Percentiles rank a stretch among this genome's conserved stretches.
Evolutionary conservation across 1,140 invertebrate genomes (phyloP).

Genomic region (Phthorimaea operculella): DNA sequence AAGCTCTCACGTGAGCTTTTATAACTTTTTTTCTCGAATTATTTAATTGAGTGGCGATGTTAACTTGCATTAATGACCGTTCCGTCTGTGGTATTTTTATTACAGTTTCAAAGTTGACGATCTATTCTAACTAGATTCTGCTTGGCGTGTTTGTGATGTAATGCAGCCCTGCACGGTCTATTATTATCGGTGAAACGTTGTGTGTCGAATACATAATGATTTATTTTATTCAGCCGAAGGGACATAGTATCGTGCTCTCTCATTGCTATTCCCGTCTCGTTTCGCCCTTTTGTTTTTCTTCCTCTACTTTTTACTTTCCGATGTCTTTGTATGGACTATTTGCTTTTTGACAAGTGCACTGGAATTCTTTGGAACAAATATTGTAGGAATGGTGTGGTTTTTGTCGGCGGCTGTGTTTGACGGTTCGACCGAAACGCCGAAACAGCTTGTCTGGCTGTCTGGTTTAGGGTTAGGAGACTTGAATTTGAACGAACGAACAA

Average conservation of each 20-base stretch:
- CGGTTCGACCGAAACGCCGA: not conserved
- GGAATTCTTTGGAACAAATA: slow-evolving; percentile 49
- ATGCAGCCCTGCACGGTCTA: slow-evolving; percentile 16
- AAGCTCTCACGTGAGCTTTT: slow-evolving; percentile 48
- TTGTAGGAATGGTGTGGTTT: slow-evolving; percentile 37
- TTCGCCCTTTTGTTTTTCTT: slow-evolving; percentile 48
- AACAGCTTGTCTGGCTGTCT: not conserved
- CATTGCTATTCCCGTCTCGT: slow-evolving; percentile 46
- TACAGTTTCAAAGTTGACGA: slow-evolving; percentile 3
- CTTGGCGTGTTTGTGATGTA: not conserved
- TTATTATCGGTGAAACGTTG: slow-evolving; percentile 26
- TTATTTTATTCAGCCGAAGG: slow-evolving; percentile 30
- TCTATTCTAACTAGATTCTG: slow-evolving; percentile 1
- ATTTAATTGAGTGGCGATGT: slow-evolving; percentile 35
- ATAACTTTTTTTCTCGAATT: slow-evolving; percentile 34
- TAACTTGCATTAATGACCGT: slow-evolving; percentile 25
- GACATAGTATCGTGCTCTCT: slow-evolving; percentile 19
- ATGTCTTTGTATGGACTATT: slow-evolving; percentile 51
- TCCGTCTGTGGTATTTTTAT: slow-evolving; percentile 25
- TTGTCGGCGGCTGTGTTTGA: slow-evolving; percentile 24
- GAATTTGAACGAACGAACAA: not conserved
- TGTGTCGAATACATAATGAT: slow-evolving; percentile 49
- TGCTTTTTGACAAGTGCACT: slow-evolving; percentile 57
- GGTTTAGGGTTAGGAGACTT: not conserved
- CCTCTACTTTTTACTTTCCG: slow-evolving; percentile 39